phyloP scores from a whole-genome alignment of 2,113 vertebrate genomes.

The Gadus chalcogrammus region DNA sequence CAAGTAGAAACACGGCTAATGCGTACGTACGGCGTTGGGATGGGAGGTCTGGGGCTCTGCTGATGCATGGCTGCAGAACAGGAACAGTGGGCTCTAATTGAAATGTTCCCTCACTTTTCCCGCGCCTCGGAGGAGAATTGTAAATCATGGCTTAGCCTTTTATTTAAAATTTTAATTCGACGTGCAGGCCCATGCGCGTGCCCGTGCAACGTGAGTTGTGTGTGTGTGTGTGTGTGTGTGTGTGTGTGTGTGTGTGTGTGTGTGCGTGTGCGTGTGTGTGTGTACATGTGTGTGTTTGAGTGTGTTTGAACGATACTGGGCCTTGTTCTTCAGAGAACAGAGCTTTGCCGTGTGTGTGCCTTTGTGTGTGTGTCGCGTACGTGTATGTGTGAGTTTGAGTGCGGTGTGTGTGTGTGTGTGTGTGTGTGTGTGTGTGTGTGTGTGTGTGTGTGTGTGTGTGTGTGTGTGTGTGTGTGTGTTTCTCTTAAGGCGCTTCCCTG shows the following conservation, averaged over 20 bases:
- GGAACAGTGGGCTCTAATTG: conserved; percentile 61
- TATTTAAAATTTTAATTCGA: conserved; percentile 70
- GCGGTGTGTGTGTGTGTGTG: no score
- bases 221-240: not conserved
- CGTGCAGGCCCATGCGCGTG: conserved; percentile 40
- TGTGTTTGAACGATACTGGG: conserved; percentile 24
- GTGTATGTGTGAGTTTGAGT: conserved; percentile 1
- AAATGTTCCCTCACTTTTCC: conserved; percentile 71
- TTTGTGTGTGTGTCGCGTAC: conserved; percentile 16
- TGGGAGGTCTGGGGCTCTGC: conserved; percentile 55
- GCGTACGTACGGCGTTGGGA: no score
- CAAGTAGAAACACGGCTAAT: no score
- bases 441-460: no score
- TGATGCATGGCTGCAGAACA: conserved; percentile 69
- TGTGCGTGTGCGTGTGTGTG: no score
- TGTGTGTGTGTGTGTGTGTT: no score
- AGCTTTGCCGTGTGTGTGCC: not conserved
- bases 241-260: no score
- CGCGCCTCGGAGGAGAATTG: conserved; percentile 61
- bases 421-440: no score
- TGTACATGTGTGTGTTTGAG: not conserved
- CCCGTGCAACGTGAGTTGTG: not conserved
- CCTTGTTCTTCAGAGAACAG: conserved; percentile 52
- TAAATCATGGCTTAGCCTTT: conserved; percentile 69
- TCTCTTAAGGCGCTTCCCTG: no score